Conservation (phyloP, 2,888 invertebrate genomes). For the Timandra comae region DNA sequence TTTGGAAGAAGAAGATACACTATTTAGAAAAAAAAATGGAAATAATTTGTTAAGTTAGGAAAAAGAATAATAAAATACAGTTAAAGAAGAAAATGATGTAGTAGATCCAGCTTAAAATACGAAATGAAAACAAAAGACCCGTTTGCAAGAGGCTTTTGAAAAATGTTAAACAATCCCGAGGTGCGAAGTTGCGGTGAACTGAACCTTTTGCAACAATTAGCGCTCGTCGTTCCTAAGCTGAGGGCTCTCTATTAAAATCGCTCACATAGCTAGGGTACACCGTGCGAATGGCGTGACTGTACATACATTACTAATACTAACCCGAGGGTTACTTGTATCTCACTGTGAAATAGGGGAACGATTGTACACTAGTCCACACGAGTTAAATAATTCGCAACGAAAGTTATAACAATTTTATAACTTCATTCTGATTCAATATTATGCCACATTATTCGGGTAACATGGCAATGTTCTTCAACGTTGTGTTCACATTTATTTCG, state of each 20-base stretch:
- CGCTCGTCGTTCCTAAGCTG: conserved; percentile 23
- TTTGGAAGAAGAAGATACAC: too few species aligned
- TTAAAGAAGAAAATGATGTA: too few species aligned
- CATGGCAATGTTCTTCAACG: too few species aligned
- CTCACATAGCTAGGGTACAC: conserved; percentile 47
- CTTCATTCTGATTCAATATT: conserved; percentile 1
- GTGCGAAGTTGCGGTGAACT: conserved; percentile 19
- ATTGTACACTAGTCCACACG: conserved; percentile 33
- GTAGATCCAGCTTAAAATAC: too few species aligned
- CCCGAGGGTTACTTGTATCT: conserved; percentile 37
- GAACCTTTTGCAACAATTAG: conserved; percentile 57
- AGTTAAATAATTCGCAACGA: conserved; percentile 12
- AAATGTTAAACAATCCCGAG: conserved; percentile 4
- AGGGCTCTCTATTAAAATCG: conserved; percentile 59
- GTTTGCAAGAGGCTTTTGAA: conserved; percentile 6
- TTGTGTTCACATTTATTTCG: too few species aligned
- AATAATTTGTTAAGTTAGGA: too few species aligned
- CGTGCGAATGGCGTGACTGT: conserved; percentile 44
- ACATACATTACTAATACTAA: conserved; percentile 47
- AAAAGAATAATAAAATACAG: too few species aligned
- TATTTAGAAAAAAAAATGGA: too few species aligned
- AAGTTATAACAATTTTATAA: conserved; percentile 3
- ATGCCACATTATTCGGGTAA: too few species aligned
- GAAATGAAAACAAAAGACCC: too few species aligned
- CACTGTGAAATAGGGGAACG: conserved; percentile 33